Base-by-base conservation (phyloP, 2,888 invertebrate genomes). In the Latrodectus elegans region DNA sequence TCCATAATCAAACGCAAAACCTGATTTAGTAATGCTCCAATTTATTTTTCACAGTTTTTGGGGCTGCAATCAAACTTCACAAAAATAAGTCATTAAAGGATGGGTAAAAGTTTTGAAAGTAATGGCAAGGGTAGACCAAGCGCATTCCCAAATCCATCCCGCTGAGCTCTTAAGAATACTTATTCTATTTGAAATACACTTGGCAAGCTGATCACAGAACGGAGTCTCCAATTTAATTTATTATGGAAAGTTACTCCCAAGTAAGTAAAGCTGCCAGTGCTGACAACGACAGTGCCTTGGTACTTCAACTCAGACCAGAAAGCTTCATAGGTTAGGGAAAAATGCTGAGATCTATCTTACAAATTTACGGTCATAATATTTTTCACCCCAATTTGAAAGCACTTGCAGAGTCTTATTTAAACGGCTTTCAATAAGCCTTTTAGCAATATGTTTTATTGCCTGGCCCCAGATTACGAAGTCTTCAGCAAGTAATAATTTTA, bases 51-150 rank as follows among this genome's bases (percentile, higher is more conserved):
- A 17, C n/a, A 60, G 22, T 14, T 60, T 55, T 60, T 17, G 8
- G 55, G 12, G 74, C 55, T 17, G 76, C 4, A 65, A 76, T n/a
- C 26, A 71, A 22, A 26, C 60, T 38, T 71, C 71, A 60, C 79
- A 79, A 22, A 55, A 79, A 17, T 72, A 72, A 38, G 65, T 65
- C 15, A 80, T 72, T 14, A 81, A n/a, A 73, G 73, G 73, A 10
- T 73, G 60, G 14, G 73, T 67, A 65, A 17, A 73, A 8, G 65
- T 74, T 52, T 73, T 73, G 4, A 17, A 65, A 22, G 71, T 60
- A 17, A 17, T 60, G 26, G 71, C 52, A 11, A 79, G n/a, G 12
- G 60, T 79, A 49, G 8, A 68, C 12, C n/a, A 64, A 12, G 60
- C 10, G 53, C n/a, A 49, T 8, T 26, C 53, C 78, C 26, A 65